phyloP scores from a whole-genome alignment of 2,113 vertebrate genomes.

The Sitta europaea region DNA sequence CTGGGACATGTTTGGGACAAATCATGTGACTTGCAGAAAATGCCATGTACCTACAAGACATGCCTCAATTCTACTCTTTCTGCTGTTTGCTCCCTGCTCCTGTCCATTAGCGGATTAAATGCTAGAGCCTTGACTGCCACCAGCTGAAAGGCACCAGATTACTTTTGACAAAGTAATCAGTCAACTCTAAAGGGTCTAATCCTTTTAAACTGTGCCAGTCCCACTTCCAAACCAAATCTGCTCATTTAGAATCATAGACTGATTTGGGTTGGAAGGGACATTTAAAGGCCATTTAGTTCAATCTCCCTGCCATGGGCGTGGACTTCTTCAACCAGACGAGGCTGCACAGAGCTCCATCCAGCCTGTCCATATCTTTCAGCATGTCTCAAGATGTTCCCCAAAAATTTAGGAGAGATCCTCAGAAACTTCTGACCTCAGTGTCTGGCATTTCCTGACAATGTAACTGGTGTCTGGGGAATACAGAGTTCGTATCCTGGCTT shows the following conservation, averaged over 20 bases:
- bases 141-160: not conserved
- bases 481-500: not conserved
- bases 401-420: not conserved
- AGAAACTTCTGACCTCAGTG: not conserved
- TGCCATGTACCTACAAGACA: fast-evolving
- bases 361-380: not conserved
- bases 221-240: not conserved
- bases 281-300: not conserved
- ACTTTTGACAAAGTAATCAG: not conserved
- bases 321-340: not conserved
- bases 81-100: not conserved
- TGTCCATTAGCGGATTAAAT: not conserved
- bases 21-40: not conserved
- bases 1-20: not conserved
- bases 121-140: not conserved
- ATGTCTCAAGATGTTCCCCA: not conserved
- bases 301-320: fast-evolving
- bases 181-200: not conserved
- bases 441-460: not conserved
- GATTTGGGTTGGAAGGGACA: not conserved
- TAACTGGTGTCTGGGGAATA: not conserved
- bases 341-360: not conserved
- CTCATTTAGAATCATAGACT: not conserved
- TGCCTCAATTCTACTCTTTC: not conserved
- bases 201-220: not conserved